phyloP scores from a whole-genome alignment of 2,797 vertebrate genomes.

The Enoplosus armatus region DNA sequence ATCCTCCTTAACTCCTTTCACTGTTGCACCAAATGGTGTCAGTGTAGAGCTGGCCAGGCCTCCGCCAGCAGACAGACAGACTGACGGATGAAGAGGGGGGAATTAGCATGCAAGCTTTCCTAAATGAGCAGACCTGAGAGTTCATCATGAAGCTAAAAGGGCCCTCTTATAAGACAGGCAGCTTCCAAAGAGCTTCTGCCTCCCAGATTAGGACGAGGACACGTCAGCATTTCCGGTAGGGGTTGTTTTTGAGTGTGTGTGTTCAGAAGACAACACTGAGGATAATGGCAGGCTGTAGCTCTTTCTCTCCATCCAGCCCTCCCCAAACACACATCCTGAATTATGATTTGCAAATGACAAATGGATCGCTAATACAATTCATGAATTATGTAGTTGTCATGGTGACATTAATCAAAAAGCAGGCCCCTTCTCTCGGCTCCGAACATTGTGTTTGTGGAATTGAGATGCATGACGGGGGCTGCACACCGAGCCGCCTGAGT shows the following conservation, averaged over 20 bases:
- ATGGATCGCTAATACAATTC: constrained; percentile 87
- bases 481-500: constrained; percentile 65
- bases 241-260: constrained; percentile 36
- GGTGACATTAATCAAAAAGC: constrained; percentile 87
- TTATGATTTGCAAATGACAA: constrained; percentile 86
- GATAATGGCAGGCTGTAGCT: constrained; percentile 55
- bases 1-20: constrained; percentile 56
- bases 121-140: constrained; percentile 73
- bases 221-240: constrained; percentile 56
- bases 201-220: constrained; percentile 52
- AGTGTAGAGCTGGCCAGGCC: constrained; percentile 65
- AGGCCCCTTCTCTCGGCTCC: constrained; percentile 65
- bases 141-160: constrained; percentile 70
- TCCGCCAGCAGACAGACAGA: constrained; percentile 55
- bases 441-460: constrained; percentile 85
- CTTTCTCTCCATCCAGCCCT: constrained; percentile 36
- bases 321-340: constrained; percentile 75
- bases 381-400: constrained; percentile 90
- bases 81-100: constrained; percentile 33
- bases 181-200: constrained; percentile 49
- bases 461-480: constrained; percentile 81
- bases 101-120: constrained; percentile 67
- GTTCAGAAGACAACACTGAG: constrained; percentile 42
- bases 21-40: constrained; percentile 75
- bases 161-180: constrained; percentile 46